Conservation (phyloP, 2,113 vertebrate species). For the Oenanthe melanoleuca region DNA sequence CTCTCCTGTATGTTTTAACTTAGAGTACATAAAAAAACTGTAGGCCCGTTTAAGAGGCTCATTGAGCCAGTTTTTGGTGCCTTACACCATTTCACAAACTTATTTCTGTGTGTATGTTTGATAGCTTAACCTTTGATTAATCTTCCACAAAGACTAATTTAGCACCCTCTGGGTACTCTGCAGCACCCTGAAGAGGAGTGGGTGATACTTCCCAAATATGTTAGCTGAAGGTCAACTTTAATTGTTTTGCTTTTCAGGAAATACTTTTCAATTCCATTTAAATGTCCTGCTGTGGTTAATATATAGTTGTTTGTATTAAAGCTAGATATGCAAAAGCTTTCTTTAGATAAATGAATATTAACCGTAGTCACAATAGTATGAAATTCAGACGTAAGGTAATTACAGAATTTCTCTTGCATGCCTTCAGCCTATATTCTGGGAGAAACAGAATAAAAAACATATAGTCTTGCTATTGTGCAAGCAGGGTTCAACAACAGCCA, state of each 20-base stretch:
- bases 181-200: background rate
- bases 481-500: fast-evolving
- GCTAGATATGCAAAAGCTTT: background rate
- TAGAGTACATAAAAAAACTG: background rate
- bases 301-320: background rate
- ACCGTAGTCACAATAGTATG: background rate
- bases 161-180: background rate
- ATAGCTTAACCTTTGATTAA: background rate
- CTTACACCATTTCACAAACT: background rate
- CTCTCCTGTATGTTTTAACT: background rate
- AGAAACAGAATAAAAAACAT: background rate
- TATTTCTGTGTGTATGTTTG: background rate
- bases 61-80: background rate
- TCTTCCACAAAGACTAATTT: background rate
- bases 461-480: background rate
- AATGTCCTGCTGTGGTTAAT: background rate
- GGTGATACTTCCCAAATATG: background rate
- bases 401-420: background rate
- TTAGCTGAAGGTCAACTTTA: background rate
- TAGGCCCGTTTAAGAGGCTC: background rate
- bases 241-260: background rate
- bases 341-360: background rate
- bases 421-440: background rate
- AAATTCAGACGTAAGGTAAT: background rate
- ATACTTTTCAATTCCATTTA: background rate